A percentile compares a stretch with the other conserved stretches of the same genome.
Evolutionary conservation across 2,797 vertebrate genomes (phyloP).

Genomic region (Helarctos malayanus): DNA sequence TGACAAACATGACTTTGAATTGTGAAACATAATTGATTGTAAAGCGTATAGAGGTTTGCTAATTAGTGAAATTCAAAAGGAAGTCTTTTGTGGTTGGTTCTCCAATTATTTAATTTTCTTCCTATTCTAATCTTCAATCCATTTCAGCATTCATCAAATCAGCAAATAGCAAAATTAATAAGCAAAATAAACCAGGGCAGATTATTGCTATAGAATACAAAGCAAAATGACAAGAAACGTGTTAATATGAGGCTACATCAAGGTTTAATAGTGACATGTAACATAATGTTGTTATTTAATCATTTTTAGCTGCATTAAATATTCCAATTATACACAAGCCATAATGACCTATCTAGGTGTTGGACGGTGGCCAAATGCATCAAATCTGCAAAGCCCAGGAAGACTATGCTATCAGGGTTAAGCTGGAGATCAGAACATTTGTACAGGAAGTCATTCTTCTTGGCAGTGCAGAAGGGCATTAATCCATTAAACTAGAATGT

Average conservation of each 20-base stretch:
- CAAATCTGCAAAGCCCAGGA: neutral
- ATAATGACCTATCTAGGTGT: neutral
- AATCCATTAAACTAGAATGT: neutral
- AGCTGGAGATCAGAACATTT: neutral
- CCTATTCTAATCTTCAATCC: neutral
- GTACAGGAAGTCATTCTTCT: conserved; percentile 20
- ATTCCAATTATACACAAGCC: neutral
- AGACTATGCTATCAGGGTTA: neutral
- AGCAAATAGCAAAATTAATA: conserved; percentile 56
- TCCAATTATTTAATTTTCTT: conserved; percentile 59
- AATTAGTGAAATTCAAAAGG: conserved; percentile 51
- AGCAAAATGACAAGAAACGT: neutral
- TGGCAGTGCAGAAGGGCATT: neutral
- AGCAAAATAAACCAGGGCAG: conserved; percentile 31
- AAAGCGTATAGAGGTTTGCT: neutral
- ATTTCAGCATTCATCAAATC: conserved; percentile 14
- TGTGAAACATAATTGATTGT: neutral
- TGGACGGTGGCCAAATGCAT: conserved; percentile 33
- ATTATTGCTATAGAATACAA: neutral
- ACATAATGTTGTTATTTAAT: conserved; percentile 35
- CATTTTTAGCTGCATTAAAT: conserved; percentile 52
- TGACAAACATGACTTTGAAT: conserved; percentile 21
- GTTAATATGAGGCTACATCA: neutral
- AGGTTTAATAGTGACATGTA: neutral
- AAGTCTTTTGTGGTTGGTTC: neutral